phyloP scores from a whole-genome alignment of 2,113 vertebrate genomes.

The Tauraco erythrolophus region DNA sequence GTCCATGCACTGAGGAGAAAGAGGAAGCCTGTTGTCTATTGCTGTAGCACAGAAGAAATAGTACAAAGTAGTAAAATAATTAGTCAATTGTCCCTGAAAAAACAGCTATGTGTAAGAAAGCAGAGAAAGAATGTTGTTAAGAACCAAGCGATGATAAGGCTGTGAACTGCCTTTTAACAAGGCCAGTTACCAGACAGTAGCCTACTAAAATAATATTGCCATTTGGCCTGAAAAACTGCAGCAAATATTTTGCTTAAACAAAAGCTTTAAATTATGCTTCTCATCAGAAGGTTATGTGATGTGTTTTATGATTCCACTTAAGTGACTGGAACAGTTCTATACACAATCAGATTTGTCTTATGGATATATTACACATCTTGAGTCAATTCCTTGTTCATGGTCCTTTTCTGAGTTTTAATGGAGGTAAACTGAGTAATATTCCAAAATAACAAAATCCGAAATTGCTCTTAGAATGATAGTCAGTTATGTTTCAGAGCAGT shows the following conservation, averaged over 20 bases:
- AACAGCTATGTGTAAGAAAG: not conserved
- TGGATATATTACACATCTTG: not conserved
- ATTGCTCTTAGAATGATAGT: not conserved
- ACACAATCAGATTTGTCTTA: not conserved
- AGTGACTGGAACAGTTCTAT: not conserved
- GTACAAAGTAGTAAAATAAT: not conserved
- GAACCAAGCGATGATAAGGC: not conserved
- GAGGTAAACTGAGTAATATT: not conserved
- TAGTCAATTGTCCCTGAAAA: not conserved
- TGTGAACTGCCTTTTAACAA: not conserved
- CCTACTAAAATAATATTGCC: not conserved
- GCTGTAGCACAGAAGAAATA: not conserved
- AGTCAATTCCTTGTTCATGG: not conserved
- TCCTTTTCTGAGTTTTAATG: not conserved
- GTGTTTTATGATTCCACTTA: not conserved
- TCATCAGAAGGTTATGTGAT: not conserved
- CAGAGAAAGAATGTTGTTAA: not conserved
- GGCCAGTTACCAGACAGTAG: not conserved
- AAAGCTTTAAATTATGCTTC: not conserved
- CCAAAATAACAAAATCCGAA: not conserved
- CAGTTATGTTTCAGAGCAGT: not conserved
- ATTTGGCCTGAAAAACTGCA: not conserved
- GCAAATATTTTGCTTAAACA: not conserved
- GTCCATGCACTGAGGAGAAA: not conserved
- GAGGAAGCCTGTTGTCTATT: not conserved